Evolutionary conservation across 2,797 vertebrate genomes (phyloP).

Genomic region (Mareca penelope): DNA sequence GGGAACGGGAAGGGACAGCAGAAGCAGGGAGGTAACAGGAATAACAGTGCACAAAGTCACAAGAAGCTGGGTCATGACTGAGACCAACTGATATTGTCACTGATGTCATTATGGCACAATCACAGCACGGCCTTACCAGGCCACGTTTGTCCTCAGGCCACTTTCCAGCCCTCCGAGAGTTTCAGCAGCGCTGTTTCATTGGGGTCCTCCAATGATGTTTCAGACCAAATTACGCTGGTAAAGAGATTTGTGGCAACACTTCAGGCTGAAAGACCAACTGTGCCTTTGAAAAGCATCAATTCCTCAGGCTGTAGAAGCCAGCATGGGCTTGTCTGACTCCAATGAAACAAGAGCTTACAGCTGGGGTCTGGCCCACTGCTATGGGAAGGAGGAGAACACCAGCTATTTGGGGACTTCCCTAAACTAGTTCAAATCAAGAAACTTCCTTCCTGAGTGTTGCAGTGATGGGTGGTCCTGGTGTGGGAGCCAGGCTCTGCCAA

Average conservation of each 20-base stretch:
- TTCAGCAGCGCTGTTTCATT: not conserved
- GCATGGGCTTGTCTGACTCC: not conserved
- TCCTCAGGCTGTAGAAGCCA: not conserved
- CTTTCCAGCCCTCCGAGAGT: not conserved
- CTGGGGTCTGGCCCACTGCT: not conserved
- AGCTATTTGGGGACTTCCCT: not conserved
- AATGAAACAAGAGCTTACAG: not conserved
- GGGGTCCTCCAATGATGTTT: not conserved
- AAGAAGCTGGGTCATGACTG: not conserved
- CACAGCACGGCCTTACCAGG: not conserved
- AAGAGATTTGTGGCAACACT: not conserved
- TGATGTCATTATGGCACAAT: not conserved
- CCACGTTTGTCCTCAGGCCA: not conserved
- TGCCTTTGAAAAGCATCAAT: not conserved
- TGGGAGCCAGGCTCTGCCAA: not conserved
- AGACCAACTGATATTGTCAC: not conserved
- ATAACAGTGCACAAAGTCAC: not conserved
- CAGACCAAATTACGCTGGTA: not conserved
- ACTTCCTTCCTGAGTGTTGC: not conserved
- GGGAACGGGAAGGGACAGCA: not conserved
- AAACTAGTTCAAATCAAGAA: not conserved
- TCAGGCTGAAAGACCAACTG: not conserved
- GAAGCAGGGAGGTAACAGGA: not conserved
- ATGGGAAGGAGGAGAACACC: not conserved
- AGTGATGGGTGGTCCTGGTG: not conserved